Evolutionary conservation across 2,888 invertebrate genomes (phyloP), one percentile per base, ranked within the genome.

Genomic region (Cheiracanthium punctorium): DNA sequence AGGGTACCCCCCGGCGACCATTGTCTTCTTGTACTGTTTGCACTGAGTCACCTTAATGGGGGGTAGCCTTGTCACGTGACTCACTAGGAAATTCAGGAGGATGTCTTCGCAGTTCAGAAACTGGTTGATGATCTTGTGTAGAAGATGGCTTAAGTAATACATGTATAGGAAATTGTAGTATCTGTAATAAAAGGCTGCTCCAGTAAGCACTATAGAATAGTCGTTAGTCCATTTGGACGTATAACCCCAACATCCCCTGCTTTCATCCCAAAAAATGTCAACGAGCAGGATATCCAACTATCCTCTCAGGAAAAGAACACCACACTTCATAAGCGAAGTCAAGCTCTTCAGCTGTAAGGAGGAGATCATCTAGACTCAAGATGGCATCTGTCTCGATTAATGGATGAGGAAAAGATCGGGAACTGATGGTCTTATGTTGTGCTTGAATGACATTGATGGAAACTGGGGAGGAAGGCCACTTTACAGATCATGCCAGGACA

Each of bases 251-350:
- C 96, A 95, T 88, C 95, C 94, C 94, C 96, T 91, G 32, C 90
- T 95, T 91, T 98, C 98, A 91, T 98, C 97, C 98, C 98, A 98
- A 92, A n/a, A 95, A 97, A 92, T 98, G 98, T 80, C 96, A 96
- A 88, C 98, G 93, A 0, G 97, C 97, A 12, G 97, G 97, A 93
- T 97, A 98, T 28, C 98, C 98, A 71, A 98, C 97, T 90, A 98
- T 96, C 71, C 98, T 94, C 90, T 98, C 97, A 0, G 98, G 98
- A 93, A 98, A 98, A 90, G 96, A 95, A 90, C 94, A 94, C 98
- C 98, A 98, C 81, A 98, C 98, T 73, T 94, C 94, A 92, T 97
- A 98, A 43, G 98, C 98, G 93, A 98, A 97, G 92, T 97, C 97
- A 88, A 97, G 93, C 93, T 98, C 98, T 91, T 98, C 98, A 0